phyloP scores from a whole-genome alignment of 2,113 vertebrate species.

The Balaeniceps rex region DNA sequence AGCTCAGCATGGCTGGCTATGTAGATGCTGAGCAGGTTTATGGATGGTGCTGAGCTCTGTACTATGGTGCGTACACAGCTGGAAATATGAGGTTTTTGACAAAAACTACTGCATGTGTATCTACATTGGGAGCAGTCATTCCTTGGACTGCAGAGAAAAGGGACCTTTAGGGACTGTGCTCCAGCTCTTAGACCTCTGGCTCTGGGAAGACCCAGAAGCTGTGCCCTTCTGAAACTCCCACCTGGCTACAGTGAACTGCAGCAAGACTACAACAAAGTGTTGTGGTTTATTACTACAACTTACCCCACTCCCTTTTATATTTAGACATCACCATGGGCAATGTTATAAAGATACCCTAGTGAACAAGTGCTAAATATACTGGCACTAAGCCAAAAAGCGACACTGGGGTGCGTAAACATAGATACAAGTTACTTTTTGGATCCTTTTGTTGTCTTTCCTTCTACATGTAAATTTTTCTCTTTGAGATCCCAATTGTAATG shows the following conservation, averaged over 20 bases:
- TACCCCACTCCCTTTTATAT: background rate
- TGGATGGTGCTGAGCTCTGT: background rate
- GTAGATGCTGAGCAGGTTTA: background rate
- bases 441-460: background rate
- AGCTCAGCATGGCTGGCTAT: background rate
- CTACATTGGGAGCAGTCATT: background rate
- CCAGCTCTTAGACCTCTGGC: background rate
- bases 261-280: background rate
- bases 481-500: rapidly evolving
- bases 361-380: background rate
- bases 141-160: background rate
- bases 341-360: background rate
- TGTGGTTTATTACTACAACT: background rate
- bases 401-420: background rate
- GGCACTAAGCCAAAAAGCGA: background rate
- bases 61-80: too few species aligned
- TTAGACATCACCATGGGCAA: background rate
- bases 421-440: background rate
- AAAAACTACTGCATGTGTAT: background rate
- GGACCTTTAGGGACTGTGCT: background rate
- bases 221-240: background rate
- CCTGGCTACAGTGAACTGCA: background rate
- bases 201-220: background rate
- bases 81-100: background rate
- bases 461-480: background rate